phyloP scores from a whole-genome alignment of 2,888 invertebrate species.

The Xylota segnis region DNA sequence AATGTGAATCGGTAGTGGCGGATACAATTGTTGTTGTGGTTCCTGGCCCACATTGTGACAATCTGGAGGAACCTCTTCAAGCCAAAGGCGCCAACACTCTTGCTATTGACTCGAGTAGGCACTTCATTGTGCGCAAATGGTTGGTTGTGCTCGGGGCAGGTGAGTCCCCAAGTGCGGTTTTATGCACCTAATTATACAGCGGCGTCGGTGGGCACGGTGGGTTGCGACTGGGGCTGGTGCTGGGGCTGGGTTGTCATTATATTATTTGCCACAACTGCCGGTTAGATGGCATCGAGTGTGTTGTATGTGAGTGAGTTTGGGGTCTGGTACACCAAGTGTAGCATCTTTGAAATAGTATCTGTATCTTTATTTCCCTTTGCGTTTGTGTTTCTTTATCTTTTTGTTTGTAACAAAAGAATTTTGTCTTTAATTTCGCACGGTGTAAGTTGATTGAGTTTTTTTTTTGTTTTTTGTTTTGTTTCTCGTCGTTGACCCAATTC shows the following conservation, averaged over 20 bases:
- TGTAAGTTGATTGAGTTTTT: slow-evolving; percentile 40
- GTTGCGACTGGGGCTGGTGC: not conserved
- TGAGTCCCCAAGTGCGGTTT: slow-evolving; percentile 60
- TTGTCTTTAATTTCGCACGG: slow-evolving; percentile 58
- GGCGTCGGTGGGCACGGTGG: not conserved
- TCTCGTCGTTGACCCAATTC: slow-evolving; percentile 51
- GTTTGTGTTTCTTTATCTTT: slow-evolving; percentile 31
- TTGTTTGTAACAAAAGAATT: slow-evolving; percentile 53
- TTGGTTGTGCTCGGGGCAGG: slow-evolving; percentile 28
- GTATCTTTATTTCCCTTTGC: slow-evolving; percentile 21
- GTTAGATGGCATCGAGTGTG: slow-evolving; percentile 27
- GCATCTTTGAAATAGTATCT: slow-evolving; percentile 52
- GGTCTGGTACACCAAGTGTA: slow-evolving; percentile 30
- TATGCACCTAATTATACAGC: slow-evolving; percentile 55
- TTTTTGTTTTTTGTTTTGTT: slow-evolving; percentile 20
- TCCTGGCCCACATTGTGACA: slow-evolving; percentile 38
- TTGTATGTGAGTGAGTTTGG: not conserved
- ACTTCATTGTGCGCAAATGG: slow-evolving; percentile 44
- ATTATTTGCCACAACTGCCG: slow-evolving; percentile 19
- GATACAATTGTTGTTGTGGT: slow-evolving; percentile 39
- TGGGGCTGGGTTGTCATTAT: slow-evolving; percentile 32
- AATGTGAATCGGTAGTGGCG: slow-evolving; percentile 63
- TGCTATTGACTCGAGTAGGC: slow-evolving; percentile 48
- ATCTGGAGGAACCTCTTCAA: slow-evolving; percentile 37
- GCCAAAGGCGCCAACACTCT: slow-evolving; percentile 39